Base-by-base conservation (phyloP, 2,797 vertebrate genomes). In the Odontamblyopus rebecca region DNA sequence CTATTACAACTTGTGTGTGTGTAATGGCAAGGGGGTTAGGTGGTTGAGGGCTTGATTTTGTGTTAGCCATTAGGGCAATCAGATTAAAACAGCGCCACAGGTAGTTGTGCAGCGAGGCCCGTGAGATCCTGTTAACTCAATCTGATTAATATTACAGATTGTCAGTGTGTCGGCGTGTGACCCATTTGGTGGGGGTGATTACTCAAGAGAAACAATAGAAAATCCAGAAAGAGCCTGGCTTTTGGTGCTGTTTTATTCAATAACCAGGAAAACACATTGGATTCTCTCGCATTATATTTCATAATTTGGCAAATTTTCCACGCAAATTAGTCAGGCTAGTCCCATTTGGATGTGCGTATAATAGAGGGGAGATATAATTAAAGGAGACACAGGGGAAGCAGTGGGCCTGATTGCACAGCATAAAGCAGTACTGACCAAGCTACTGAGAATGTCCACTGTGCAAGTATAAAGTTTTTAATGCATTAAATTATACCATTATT, bases 121-220 rank as follows among this genome's bases (percentile, higher is more conserved):
- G 64, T 59, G 65, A 84, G 88, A 89, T 83, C 75, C 77, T 77
- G 88, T 93, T 92, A 91, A 86, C 79, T 79, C 88, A 90, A 91
- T 93, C 88, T 76, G 88, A 92, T 94, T 92, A 93, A 93, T 91
- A 90, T 93, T 92, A 90, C 91, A 90, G 89, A 92, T 92, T 89
- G 88, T 88, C 89, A 90, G 81, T 81, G 84, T 68, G 69, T 76
- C 83, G 86, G 90, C 92, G 85, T 93, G 85, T 91, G 86, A 91
- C 86, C 80, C 82, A 79, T 92, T 86, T 83, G 75, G 69, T 67
- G 77, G 74, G 71, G 67, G 84, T 85, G 80, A 92, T 93, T 94
- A 92, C 73, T 76, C 75, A 77, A 68, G 48, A 75, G 74, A 92
- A 90, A 92, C 88, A 88, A 91, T 90, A 72, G 86, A 73, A 61